Evolutionary conservation across 2,113 vertebrate species (phyloP).

Genomic region (Brachyhypopomus occidentalis): DNA sequence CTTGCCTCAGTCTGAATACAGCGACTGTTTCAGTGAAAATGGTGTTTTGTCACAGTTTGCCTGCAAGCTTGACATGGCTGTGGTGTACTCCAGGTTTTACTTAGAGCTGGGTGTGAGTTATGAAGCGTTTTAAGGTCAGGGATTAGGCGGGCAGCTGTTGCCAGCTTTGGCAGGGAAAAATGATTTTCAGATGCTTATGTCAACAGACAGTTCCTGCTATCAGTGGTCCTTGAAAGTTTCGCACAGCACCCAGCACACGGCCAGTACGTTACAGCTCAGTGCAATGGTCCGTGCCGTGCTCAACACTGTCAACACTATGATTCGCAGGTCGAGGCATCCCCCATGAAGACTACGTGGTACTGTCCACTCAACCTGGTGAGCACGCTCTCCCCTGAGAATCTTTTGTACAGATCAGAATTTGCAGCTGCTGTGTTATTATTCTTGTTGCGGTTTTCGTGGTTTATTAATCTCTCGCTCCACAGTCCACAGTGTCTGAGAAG

Average conservation of each 20-base stretch:
- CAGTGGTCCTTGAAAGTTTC: not conserved
- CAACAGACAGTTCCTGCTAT: not conserved
- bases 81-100: not conserved
- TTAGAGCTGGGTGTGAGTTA: not conserved
- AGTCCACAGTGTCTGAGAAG: constrained; percentile 77
- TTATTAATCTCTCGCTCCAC: constrained; percentile 12
- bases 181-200: not conserved
- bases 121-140: not conserved
- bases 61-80: not conserved
- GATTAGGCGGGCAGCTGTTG: not conserved
- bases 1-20: constrained; percentile 12
- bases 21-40: constrained; percentile 16
- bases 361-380: constrained; percentile 78
- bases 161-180: not conserved
- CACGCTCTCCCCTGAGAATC: not conserved
- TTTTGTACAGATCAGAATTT: not conserved
- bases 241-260: no score
- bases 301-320: constrained; percentile 6
- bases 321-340: constrained; percentile 69
- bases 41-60: not conserved
- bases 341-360: constrained; percentile 83
- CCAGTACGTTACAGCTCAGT: not conserved
- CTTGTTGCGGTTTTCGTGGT: not conserved
- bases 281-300: not conserved
- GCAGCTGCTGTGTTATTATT: not conserved